phyloP scores from a whole-genome alignment of 2,113 vertebrate species.

The Siphamia tubifer region DNA sequence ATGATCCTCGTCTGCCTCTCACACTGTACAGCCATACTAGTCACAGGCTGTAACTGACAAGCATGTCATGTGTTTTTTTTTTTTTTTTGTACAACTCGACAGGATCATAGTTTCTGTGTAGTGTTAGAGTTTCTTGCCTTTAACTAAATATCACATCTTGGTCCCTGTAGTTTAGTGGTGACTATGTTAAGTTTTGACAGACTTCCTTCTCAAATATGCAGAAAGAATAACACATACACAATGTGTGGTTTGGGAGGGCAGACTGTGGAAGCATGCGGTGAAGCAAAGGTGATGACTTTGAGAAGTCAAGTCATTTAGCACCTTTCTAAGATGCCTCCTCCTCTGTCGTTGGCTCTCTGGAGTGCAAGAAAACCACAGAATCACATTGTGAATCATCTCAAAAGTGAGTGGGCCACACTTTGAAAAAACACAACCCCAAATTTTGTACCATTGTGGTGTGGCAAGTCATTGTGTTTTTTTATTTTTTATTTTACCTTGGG shows the following conservation, averaged over 20 bases:
- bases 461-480: neutral
- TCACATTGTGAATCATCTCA: constrained; percentile 25
- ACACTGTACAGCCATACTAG: neutral
- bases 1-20: constrained; percentile 29
- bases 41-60: neutral
- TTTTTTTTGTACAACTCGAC: neutral
- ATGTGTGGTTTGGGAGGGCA: constrained; percentile 53
- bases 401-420: neutral
- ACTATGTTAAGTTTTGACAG: neutral
- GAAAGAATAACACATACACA: constrained; percentile 3
- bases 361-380: constrained; percentile 51
- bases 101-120: neutral
- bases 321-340: constrained; percentile 41
- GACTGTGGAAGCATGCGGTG: constrained; percentile 39
- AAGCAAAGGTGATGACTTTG: constrained; percentile 57
- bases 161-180: neutral
- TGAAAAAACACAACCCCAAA: neutral
- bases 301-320: constrained; percentile 56
- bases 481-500: constrained; percentile 1
- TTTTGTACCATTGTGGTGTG: constrained; percentile 28
- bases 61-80: neutral
- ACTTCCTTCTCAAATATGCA: neutral
- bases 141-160: neutral
- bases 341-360: constrained; percentile 30
- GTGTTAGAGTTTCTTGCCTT: neutral